Evolutionary conservation across 1,140 invertebrate genomes (phyloP), one percentile per base, ranked within the genome.

Genomic region (Aethina tumida): DNA sequence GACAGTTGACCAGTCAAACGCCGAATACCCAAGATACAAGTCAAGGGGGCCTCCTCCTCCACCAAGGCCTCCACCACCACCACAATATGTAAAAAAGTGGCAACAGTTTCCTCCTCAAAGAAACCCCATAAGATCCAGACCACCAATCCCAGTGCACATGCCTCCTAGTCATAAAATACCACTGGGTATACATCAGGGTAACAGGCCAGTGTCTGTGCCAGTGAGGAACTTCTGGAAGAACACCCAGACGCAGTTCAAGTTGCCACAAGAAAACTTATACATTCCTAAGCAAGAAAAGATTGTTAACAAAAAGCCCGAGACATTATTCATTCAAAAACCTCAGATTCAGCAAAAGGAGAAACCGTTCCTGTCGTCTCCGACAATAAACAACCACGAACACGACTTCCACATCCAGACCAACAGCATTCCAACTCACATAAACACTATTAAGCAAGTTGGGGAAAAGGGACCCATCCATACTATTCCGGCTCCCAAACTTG

Each of bases 401-500:
- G 58, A 60, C 36, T 58, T 49, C 25, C 58, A 60, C 15, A 36
- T 60, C 5, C 56, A 59, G 45, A 58, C 50, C 7, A 61, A 61
- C 36, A 49, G 44, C 9, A 60, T 59, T 14, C 50, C 57, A 15
- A 47, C 36, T 6, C 46, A 47, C 8, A 28, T 38, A n/a, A 47
- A 55, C 8, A 47, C 58, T 0, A 58, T 62, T 13, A 58, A 60
- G 29, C 59, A 62, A 45, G 27, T 57, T 25, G 67, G 70, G 16
- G 70, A 75, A 41, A 73, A 71, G 53, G 81, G 79, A 53, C 81
- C 81, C 2, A 85, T 85, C 54, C 81, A 84, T 56, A 84, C 81
- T 2, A 84, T 86, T 39, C 81, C 82, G 52, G 83, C 83, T 5
- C 83, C 83, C 5, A 84, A 86, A 62, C 62, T 83, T n/a, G 74